Evolutionary conservation across 2,888 invertebrate genomes (phyloP).

Genomic region (Diplolepis rosae): DNA sequence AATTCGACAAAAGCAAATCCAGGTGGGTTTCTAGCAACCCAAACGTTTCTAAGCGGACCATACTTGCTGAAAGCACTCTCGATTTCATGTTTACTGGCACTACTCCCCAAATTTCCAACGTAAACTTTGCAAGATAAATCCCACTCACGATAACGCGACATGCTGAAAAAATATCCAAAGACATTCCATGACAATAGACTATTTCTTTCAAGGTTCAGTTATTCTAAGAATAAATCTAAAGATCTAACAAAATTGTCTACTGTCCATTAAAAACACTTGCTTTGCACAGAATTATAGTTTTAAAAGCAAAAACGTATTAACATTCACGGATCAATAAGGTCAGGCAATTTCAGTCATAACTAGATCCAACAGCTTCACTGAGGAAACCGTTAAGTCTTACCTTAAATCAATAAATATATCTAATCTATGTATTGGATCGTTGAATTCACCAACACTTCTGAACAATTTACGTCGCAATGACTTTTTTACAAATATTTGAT

Average conservation of each 20-base stretch:
- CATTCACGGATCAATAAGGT: not conserved
- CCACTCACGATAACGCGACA: constrained; percentile 84
- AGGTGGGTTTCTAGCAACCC: constrained; percentile 95
- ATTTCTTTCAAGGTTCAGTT: no score
- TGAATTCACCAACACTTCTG: not conserved
- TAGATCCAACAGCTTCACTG: not conserved
- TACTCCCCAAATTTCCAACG: constrained; percentile 92
- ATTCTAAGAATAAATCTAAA: no score
- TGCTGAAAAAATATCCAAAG: not conserved
- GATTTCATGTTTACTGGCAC: constrained; percentile 91
- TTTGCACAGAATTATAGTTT: not conserved
- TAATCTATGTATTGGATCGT: not conserved
- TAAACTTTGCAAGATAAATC: constrained; percentile 93
- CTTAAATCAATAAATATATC: constrained; percentile 1
- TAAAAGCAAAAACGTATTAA: not conserved
- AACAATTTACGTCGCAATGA: not conserved
- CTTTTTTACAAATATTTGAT: not conserved
- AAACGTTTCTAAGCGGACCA: constrained; percentile 91
- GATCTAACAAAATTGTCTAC: no score
- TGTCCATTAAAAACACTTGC: not conserved
- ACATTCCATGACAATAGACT: no score
- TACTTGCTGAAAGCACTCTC: constrained; percentile 92
- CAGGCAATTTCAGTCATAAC: not conserved
- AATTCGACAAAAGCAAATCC: constrained; percentile 94
- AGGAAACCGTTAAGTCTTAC: not conserved